Base-by-base conservation (phyloP, 1,140 invertebrate genomes). In the Trialeurodes vaporariorum region DNA sequence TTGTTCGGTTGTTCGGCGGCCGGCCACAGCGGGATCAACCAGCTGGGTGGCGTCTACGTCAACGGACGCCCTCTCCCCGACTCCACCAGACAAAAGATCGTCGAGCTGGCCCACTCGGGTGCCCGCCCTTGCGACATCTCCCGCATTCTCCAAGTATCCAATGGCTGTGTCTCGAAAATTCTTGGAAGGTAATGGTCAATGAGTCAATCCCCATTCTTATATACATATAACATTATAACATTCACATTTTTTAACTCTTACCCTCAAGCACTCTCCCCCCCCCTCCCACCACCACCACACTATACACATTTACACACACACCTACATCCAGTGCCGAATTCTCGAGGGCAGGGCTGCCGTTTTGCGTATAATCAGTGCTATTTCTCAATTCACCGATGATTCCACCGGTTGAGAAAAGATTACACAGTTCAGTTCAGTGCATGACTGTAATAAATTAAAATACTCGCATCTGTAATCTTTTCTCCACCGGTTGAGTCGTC, bases 51-150 rank as follows among this genome's bases (percentile, higher is more conserved):
- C 59, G 94, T 98, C 65, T 98, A 96, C 83, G 95, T 98, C 69
- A 97, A 97, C 79, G 97, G 97, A 25, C 83, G 97, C 69, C 97
- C 97, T 9, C 82, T 98, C 75, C 96, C 96, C 1, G 96, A 98
- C 81, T 92, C 91, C 62, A 98, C 95, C 59, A 84, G 97, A 69
- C 94, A 98, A 82, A 93, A 96, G 83, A 99, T 99, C 74, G 96
- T 98, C 69, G 96, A 98, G 80, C 81, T 98, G 76, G 96, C 96
- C 23, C 93, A 98, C 79, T 92, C 92, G 9, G 96, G 96, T 2
- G 95, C 95, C 11, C 80, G 97, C 71, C 96, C 97, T 2, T 99
- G 97, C 81, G 97, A 98, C 81, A 99, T 99, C 76, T 96, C 94
- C 27, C 85, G 96, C 60, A 95, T 98, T 72, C 89, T 97, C 13